Evolutionary conservation across 2,113 vertebrate genomes (phyloP).

Genomic region (Macquaria ambigua): DNA sequence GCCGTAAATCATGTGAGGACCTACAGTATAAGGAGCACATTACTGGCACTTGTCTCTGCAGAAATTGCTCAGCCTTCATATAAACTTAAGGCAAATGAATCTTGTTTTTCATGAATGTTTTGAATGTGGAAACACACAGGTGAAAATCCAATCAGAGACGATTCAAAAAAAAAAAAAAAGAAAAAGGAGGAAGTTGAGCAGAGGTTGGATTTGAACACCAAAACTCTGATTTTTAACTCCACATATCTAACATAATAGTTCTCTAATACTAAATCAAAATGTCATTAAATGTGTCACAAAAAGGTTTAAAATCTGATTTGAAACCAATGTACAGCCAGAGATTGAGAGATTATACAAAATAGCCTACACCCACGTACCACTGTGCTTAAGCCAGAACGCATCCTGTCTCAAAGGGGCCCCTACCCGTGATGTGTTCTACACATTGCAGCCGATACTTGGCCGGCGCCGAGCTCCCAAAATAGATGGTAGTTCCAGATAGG

Average conservation of each 20-base stretch:
- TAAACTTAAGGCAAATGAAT: neutral
- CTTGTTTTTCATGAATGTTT: conserved; percentile 2
- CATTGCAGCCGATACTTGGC: conserved; percentile 70
- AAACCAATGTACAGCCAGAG: neutral
- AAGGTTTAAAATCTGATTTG: conserved; percentile 14
- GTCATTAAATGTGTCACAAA: conserved; percentile 8
- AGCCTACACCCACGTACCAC: conserved; percentile 46
- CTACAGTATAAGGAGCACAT: neutral
- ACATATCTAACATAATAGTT: neutral
- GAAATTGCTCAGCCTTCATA: neutral
- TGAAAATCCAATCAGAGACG: conserved; percentile 26
- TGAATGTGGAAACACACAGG: conserved; percentile 20
- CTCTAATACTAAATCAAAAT: neutral
- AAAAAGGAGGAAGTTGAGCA: neutral
- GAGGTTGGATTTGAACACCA: neutral
- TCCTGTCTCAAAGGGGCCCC: conserved; percentile 56
- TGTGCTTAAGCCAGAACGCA: conserved; percentile 49
- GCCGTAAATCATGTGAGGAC: conserved; percentile 18
- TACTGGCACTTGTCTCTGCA: neutral
- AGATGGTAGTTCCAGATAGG: conserved; percentile 70
- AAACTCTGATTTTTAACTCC: neutral
- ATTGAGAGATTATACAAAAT: conserved; percentile 46
- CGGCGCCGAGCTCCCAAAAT: conserved; percentile 66
- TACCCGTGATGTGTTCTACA: conserved; percentile 69
- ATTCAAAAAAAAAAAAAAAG: neutral